Base-by-base conservation (phyloP, 2,797 vertebrate genomes). In the Harpagifer antarcticus region DNA sequence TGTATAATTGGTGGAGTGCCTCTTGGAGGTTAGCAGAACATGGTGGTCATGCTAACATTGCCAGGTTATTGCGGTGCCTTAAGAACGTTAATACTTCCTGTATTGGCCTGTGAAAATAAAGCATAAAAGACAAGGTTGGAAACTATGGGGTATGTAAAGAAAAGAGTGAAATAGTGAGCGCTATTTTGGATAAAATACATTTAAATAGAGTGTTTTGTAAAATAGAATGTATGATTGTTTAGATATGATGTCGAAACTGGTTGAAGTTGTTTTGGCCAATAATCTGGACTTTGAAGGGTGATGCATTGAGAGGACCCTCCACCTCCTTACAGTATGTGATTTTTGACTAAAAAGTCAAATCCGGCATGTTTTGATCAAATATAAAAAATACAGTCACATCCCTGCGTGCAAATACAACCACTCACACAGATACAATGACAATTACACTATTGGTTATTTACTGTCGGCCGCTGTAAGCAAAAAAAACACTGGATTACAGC, bases 241-340 rank as follows among this genome's bases (percentile, higher is more conserved):
- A 27, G 12, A 10, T 19, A 19, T 67, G 17, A 11, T 49, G 20
- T 19, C 16, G 47, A 42, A 67, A 52, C 43, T 72, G 37, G 7
- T 49, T 43, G 13, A 12, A 33, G 53, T 17, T 61, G 43, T 68
- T 86, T 64, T 80, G 66, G 37, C 27, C 49, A 73, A 68, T 65
- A 37, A 76, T 65, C 31, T 74, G 47, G 23, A 63, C 20, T 59
- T 47, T 15, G 14, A 37, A 65, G 50, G 60, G 60, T 55, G 62
- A 79, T 80, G 67, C 47, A 55, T 63, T 61, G 48, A 72, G 60
- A 76, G 54, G 53, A 71, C 50, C 52, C 58, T 44, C 43, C 44
- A 47, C 56, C 42, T 40, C 42, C 42, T 42, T 72, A 19, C 33
- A 37, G 33, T 37, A 76, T 56, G 37, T 59, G 5, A 60, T 45